Evolutionary conservation across 1,140 invertebrate genomes (phyloP).

Genomic region (Bombus picipes): DNA sequence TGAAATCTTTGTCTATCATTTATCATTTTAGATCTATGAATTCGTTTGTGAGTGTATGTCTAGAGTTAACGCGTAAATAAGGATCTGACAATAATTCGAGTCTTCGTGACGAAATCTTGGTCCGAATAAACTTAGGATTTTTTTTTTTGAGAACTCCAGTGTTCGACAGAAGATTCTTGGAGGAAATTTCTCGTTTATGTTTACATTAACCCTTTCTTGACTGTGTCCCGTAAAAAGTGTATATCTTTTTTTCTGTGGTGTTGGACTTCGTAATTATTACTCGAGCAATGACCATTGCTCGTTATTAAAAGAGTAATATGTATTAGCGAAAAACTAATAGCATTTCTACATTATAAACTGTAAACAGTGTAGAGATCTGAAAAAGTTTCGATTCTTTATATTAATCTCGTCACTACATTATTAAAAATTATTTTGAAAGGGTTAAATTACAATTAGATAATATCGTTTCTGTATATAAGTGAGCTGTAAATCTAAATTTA

Average conservation of each 20-base stretch:
- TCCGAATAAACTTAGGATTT: constrained; percentile 46
- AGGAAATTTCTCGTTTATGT: constrained; percentile 34
- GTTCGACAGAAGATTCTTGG: constrained; percentile 39
- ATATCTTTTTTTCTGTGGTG: not conserved
- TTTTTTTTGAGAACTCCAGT: constrained; percentile 36
- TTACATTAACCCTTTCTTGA: constrained; percentile 33
- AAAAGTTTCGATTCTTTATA: constrained; percentile 11
- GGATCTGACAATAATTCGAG: constrained; percentile 1
- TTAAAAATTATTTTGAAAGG: constrained; percentile 35
- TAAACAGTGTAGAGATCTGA: constrained; percentile 12
- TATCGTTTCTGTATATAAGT: not conserved
- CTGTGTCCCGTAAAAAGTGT: constrained; percentile 27
- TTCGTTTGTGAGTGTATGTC: too few species aligned
- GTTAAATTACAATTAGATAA: constrained; percentile 27
- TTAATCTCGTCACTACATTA: not conserved
- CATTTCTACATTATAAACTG: constrained; percentile 24
- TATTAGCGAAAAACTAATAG: constrained; percentile 32
- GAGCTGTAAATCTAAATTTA: constrained; percentile 35
- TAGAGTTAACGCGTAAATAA: not conserved
- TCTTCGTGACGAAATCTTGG: constrained; percentile 52
- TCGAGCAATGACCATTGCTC: not conserved
- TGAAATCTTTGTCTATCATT: too few species aligned
- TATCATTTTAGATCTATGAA: too few species aligned
- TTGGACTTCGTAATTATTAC: not conserved
- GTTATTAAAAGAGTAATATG: constrained; percentile 24